Base-by-base conservation (phyloP, 2,888 invertebrate species). In the Amblyteles armatorius region DNA sequence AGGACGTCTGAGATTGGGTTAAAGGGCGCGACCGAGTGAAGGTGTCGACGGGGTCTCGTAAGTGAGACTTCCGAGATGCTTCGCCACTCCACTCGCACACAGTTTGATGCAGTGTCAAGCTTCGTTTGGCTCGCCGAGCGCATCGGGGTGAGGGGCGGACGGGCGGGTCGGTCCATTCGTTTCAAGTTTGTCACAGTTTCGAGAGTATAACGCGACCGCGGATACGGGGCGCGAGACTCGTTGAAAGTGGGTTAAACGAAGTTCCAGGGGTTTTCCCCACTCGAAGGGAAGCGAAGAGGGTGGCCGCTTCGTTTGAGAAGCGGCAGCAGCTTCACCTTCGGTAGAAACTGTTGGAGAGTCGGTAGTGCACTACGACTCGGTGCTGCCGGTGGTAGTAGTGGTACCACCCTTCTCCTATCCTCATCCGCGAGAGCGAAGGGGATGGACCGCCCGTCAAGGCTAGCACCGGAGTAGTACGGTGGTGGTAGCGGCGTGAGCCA, bases 181-280 rank as follows among this genome's bases (percentile, higher is more conserved):
- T 91, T 89, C 86, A 90, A 90, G 87, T 90, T 90, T 84, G 89
- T 88, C 89, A 89, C 89, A 90, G 89, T 91, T 91, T 82, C 84
- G 82, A 72, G 63, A 77, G 72, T 68, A 79, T 85, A 79, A 80
- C 76, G 57, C 74, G 40, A 67, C n/a, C 65, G 55, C 55, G 55
- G 71, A 29, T 68, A 72, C 52, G 72, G 40, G 40, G 76, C 29
- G 84, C 80, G 68, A 78, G 77, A 84, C 79, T 74, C 82, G 83
- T 83, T 76, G 87, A 90, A 93, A 93, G 91, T 93, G 89, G 93
- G 92, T 92, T 93, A 92, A 92, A 91, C 90, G 89, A 91, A 91
- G 89, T 92, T 88, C 40, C 87, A 69, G 79, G 63, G 48, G 48
- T 73, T 83, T 83, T 76, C 67, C 65, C 48, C 57, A 79, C 79